Evolutionary conservation across 2,888 invertebrate genomes (phyloP), one percentile per base, ranked within the genome.

Genomic region (Drosophila nr. fundita): DNA sequence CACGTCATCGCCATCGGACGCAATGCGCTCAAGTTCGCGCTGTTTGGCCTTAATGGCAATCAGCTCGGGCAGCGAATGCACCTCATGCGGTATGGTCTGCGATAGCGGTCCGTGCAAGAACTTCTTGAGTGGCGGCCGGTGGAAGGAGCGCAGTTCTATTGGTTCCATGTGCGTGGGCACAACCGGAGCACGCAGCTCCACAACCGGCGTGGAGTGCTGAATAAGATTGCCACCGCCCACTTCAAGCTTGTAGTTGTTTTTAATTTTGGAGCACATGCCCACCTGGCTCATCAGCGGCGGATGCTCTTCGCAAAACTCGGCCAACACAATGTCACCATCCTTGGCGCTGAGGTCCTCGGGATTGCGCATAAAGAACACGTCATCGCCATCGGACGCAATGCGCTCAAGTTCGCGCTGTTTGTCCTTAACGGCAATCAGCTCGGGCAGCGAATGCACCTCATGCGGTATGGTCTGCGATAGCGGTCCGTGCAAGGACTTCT

Each of bases 341-440:
- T 96, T 95, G 2, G 98, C 99, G 45, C 98, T 97, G 54, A 99
- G 94, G 94, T 99, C 99, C 83, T 98, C 98, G 0, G 98, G 96
- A 4, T 98, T 98, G 54, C 99, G 95, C 99, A 99, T 99, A 93
- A 99, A 99, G 94, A 99, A 99, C 6, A 99, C 99, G 91, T 99
- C 99, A 2, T 99, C 99, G 70, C 99, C 99, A 21, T 99, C 99
- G 0, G 98, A 98, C 0, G 98, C 98, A 85, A 97, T 95, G 73
- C 99, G 95, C 92, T 99, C 99, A 57, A 97, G 95, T 92, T 99
- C 99, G 54, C 99, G 95, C 95, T 96, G 96, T 96, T 96, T 95
- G 95, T 97, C 97, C 92, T 99, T 99, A 93, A 98, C 97, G 80
- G 96, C 96, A 73, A 99, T 99, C 89, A 98, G 96, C 91, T 98